Evolutionary conservation across 2,113 vertebrate species (phyloP), one percentile per base, ranked within the genome.

Genomic region (Colaptes auratus): DNA sequence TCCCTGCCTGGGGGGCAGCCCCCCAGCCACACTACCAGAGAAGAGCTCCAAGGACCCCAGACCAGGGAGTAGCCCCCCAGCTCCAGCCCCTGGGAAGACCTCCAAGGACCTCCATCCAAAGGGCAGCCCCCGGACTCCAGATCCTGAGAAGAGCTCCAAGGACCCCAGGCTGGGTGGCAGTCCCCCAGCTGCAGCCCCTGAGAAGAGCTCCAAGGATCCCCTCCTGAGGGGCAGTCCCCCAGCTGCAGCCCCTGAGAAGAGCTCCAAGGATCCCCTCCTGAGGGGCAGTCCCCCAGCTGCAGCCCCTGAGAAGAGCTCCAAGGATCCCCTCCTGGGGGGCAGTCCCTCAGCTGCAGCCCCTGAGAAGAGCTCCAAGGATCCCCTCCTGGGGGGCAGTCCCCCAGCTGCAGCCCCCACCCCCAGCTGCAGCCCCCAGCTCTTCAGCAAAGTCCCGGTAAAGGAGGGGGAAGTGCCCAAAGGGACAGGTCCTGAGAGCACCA

Each of bases 51-150:
- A 64, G 16, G 16, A 39, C 35, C 35, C 35, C 2, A 5, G 2
- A 7, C 44, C 6, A 1, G 46, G 31, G 33, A 21, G 5, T 4
- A 25, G 31, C 52, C 14, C 59, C 17, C 48, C 6, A 0, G 59
- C 48, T 61, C 23, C 88, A 65, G 33, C 81, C n/a, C 11, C 83
- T 33, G 19, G 23, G 31, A 60, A 60, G n/a, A 23, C 11, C 20
- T 23, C 58, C n/a, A 33, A 60, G n/a, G 31, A 33, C 58, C 58
- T 20, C 19, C 9, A 10, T 28, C 16, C 30, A 31, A 10, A 30
- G 55, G 19, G 31, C 18, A 59, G 17, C 31, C 31, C 31, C 31
- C 31, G 18, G 20, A 10, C n/a, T 25, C 23, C 15, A 20, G 31
- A 7, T 8, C 60, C 35, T 27, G 14, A 36, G 60, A 65, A 65